Percentiles rank a stretch among this genome's conserved stretches.
Conservation (phyloP, 1,140 invertebrate species). For the Oreohelix idahoensis region DNA sequence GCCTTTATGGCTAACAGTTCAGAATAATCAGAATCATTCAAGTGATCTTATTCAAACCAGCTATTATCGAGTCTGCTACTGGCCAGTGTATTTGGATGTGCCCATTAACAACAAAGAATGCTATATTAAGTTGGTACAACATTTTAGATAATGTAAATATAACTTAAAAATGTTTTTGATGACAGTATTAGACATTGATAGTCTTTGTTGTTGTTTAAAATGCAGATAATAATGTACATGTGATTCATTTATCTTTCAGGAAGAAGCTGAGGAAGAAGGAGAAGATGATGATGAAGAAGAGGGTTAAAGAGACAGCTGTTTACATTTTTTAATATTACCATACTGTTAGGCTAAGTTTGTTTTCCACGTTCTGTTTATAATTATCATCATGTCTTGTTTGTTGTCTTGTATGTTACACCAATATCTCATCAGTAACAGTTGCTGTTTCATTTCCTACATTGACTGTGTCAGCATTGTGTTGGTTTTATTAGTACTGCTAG, state of each 20-base stretch:
- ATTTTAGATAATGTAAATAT: too few species aligned
- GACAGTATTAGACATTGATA: too few species aligned
- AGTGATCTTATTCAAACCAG: too few species aligned
- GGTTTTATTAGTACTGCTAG: neutral
- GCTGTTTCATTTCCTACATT: neutral
- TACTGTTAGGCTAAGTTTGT: neutral
- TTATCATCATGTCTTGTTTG: constrained; percentile 4
- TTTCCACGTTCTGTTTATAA: constrained; percentile 21
- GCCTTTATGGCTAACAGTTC: too few species aligned
- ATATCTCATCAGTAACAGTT: neutral
- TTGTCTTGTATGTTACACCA: neutral
- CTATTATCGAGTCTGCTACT: too few species aligned
- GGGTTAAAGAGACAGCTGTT: constrained; percentile 34
- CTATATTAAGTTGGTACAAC: too few species aligned
- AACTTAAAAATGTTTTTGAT: too few species aligned
- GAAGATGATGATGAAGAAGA: constrained; percentile 48
- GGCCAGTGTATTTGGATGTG: too few species aligned
- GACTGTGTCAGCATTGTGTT: neutral
- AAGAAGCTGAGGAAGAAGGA: constrained; percentile 38
- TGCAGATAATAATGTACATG: too few species aligned
- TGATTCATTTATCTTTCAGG: neutral
- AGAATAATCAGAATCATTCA: too few species aligned
- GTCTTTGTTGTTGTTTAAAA: too few species aligned
- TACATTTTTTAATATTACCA: neutral
- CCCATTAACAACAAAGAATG: too few species aligned